Evolutionary conservation across 2,113 vertebrate species (phyloP).

Genomic region (Merops nubicus): DNA sequence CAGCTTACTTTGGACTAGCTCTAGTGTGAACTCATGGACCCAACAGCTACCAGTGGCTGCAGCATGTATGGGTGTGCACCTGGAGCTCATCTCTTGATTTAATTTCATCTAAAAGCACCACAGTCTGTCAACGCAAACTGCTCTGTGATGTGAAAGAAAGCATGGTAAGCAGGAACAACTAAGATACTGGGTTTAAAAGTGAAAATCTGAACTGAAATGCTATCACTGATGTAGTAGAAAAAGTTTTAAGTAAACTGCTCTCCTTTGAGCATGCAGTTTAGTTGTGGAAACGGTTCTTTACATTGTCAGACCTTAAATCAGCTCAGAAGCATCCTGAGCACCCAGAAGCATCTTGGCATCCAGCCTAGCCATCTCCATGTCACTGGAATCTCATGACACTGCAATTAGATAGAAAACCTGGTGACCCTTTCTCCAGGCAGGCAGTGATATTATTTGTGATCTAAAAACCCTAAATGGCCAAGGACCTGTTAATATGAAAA

Average conservation of each 20-base stretch:
- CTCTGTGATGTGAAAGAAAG: neutral
- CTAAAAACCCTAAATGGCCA: neutral
- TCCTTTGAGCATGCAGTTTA: neutral
- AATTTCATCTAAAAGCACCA: neutral
- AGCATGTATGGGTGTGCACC: neutral
- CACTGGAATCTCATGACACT: neutral
- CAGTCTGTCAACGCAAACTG: neutral
- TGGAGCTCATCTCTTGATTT: neutral
- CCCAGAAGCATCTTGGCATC: neutral
- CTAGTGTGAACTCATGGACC: neutral
- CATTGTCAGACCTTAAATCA: neutral
- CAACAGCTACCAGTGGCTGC: neutral
- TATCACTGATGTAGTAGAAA: neutral
- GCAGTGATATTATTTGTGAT: neutral
- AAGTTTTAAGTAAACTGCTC: neutral
- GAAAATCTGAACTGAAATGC: neutral
- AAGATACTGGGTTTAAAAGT: neutral
- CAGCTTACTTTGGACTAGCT: neutral
- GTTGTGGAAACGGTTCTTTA: neutral
- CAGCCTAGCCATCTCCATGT: neutral
- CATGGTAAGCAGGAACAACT: neutral
- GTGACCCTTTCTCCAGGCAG: neutral
- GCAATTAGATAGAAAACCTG: neutral
- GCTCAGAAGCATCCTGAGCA: neutral
- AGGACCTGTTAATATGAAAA: neutral